Conservation (phyloP, 2,888 invertebrate genomes). For the Saturnia japonica region DNA sequence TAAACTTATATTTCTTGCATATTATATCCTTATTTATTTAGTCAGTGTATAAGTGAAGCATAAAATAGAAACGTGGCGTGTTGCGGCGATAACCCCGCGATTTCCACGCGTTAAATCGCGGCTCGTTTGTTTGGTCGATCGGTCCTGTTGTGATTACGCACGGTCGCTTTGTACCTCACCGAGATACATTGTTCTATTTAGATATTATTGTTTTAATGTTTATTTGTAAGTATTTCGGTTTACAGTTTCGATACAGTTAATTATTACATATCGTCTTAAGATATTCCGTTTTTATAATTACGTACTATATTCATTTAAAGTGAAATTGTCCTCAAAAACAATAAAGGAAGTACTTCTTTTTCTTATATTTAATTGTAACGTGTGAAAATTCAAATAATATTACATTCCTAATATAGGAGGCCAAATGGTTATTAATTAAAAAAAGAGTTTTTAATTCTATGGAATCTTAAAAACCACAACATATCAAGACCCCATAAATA, state of each 20-base stretch:
- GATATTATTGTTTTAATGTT: slow-evolving; percentile 31
- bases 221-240: slow-evolving; percentile 22
- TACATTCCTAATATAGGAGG: no score
- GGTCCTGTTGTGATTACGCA: slow-evolving; percentile 44
- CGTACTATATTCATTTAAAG: no score
- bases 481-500: no score
- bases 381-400: no score
- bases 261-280: background rate
- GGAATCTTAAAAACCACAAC: no score
- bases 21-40: slow-evolving; percentile 17
- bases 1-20: background rate
- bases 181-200: slow-evolving; percentile 49
- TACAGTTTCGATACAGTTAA: slow-evolving; percentile 15
- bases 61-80: slow-evolving; percentile 29
- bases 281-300: background rate
- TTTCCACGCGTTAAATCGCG: slow-evolving; percentile 45
- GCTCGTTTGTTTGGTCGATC: slow-evolving; percentile 46
- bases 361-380: no score
- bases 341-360: no score
- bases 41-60: slow-evolving; percentile 24
- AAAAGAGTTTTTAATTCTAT: no score
- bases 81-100: slow-evolving; percentile 41
- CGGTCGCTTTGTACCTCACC: slow-evolving; percentile 43
- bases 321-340: no score
- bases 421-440: no score